Conservation (phyloP, 2,113 vertebrate species). For the Willisornis vidua region DNA sequence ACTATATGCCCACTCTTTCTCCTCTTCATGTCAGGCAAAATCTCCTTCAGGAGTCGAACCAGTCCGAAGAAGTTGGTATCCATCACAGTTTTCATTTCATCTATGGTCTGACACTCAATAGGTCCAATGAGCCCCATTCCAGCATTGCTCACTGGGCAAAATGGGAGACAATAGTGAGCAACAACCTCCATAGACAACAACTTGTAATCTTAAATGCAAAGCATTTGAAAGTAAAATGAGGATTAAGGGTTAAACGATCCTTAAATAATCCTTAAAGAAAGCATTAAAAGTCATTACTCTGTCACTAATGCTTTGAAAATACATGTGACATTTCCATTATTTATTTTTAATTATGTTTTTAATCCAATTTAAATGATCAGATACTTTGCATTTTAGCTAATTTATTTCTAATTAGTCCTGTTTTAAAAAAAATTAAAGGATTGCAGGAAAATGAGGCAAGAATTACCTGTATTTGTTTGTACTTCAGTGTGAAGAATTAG, state of each 20-base stretch:
- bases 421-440: neutral
- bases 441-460: neutral
- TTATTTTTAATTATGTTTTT: neutral
- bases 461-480: neutral
- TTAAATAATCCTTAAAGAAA: neutral
- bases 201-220: neutral
- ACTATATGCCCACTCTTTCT: slow-evolving; percentile 85
- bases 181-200: neutral
- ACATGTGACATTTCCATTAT: neutral
- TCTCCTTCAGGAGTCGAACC: slow-evolving; percentile 83
- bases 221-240: neutral
- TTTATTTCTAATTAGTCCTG: neutral
- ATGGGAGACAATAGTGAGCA: neutral
- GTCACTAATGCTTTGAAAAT: neutral
- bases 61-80: slow-evolving; percentile 90
- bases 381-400: neutral
- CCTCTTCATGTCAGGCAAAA: slow-evolving; percentile 87
- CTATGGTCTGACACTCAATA: slow-evolving; percentile 84
- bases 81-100: slow-evolving; percentile 87
- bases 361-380: neutral
- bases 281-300: neutral
- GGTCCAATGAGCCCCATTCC: slow-evolving; percentile 87
- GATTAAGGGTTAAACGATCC: neutral
- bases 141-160: slow-evolving; percentile 83
- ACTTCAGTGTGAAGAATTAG: neutral